These are phyloP conservation scores for Spongilla lacustris DNA, from an alignment of 37 sponge, comb jelly and placozoan genomes.

Conservation along the genomic window DNA sequence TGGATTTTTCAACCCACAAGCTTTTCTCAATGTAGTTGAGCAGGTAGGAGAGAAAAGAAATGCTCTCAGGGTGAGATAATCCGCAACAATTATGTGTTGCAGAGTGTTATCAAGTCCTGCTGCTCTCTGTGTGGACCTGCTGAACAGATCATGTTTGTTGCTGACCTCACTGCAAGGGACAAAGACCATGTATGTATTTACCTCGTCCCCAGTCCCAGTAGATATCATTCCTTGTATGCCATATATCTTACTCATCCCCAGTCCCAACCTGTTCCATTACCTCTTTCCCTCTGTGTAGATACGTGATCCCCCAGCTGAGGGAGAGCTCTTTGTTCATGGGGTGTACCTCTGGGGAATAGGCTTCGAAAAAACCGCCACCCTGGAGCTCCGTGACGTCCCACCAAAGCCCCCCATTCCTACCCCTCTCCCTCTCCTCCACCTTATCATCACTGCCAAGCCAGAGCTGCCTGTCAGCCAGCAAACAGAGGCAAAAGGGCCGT, in stretches of 20 bases:
- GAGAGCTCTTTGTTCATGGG: constrained; percentile 80
- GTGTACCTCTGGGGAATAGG: constrained; percentile 79
- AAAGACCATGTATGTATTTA: constrained; percentile 78
- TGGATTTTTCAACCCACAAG: constrained; percentile 70
- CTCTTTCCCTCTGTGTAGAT: constrained; percentile 37
- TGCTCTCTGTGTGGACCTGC: constrained; percentile 20
- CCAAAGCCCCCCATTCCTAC: constrained; percentile 58
- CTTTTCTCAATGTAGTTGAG: constrained; percentile 62
- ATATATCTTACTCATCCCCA: not conserved
- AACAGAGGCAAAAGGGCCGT: constrained; percentile 52
- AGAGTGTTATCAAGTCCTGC: constrained; percentile 9
- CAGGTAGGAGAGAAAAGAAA: constrained; percentile 41
- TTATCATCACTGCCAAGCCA: constrained; percentile 24
- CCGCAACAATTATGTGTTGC: not conserved
- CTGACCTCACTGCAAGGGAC: constrained; percentile 80
- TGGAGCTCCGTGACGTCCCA: constrained; percentile 67
- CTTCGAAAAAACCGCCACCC: constrained; percentile 65
- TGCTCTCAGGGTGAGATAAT: not conserved
- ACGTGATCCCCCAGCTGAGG: constrained; percentile 87
- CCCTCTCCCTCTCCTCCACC: constrained; percentile 70
- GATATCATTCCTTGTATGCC: too few relatives aligned
- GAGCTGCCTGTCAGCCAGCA: not conserved
- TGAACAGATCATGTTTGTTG: constrained; percentile 54
- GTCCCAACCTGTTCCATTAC: not conserved
- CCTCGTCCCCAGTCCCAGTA: not conserved